phyloP scores from a whole-genome alignment of 1,140 invertebrate species.

The Ceratina australensis region DNA sequence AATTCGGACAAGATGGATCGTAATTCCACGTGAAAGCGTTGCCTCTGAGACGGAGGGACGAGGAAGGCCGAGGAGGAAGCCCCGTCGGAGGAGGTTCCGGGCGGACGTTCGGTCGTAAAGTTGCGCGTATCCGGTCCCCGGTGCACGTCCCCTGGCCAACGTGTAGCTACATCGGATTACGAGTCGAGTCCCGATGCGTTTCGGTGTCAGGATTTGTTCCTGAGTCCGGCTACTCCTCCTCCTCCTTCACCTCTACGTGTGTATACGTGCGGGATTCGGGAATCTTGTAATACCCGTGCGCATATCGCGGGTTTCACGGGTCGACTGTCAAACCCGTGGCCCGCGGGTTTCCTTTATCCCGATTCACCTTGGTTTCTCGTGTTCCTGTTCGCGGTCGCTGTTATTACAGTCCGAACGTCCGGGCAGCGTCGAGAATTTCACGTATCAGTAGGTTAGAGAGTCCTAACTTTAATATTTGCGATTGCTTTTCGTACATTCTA shows the following conservation, averaged over 20 bases:
- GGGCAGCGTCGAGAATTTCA: neutral
- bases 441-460: neutral
- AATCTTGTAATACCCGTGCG: slow-evolving; percentile 29
- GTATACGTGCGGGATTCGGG: slow-evolving; percentile 17
- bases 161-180: slow-evolving; percentile 59
- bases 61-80: neutral
- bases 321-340: slow-evolving; percentile 53
- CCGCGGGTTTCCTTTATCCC: slow-evolving; percentile 33
- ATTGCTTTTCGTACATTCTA: too few species aligned
- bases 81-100: neutral
- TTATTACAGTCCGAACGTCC: slow-evolving; percentile 3
- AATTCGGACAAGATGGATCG: slow-evolving; percentile 10
- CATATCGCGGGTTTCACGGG: slow-evolving; percentile 52
- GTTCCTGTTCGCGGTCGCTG: neutral
- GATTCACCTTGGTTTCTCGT: neutral
- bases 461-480: too few species aligned
- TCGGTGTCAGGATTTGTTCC: slow-evolving; percentile 46
- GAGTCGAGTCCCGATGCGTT: slow-evolving; percentile 46
- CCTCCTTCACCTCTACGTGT: too few species aligned
- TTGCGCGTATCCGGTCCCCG: slow-evolving; percentile 36
- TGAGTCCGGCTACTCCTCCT: too few species aligned
- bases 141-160: slow-evolving; percentile 1
- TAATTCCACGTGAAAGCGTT: slow-evolving; percentile 9
- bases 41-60: neutral
- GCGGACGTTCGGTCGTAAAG: slow-evolving; percentile 44